Conservation (phyloP, 2,113 vertebrate genomes). For the Vidua macroura region DNA sequence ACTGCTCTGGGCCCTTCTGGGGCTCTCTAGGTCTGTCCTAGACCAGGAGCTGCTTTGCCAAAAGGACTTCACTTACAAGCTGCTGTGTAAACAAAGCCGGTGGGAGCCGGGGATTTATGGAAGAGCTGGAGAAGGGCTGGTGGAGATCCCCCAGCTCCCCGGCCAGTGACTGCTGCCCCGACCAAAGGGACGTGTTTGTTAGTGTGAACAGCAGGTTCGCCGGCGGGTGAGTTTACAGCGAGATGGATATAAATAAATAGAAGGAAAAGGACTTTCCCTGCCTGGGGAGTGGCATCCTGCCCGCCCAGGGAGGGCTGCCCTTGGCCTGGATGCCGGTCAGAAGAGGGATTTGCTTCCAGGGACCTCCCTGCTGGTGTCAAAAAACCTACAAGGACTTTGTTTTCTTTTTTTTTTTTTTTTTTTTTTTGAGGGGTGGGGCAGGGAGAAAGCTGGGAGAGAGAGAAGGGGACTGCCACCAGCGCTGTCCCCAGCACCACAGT, state of each 20-base stretch:
- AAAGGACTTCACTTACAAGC: not conserved
- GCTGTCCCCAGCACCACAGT: not conserved
- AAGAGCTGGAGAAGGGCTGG: not conserved
- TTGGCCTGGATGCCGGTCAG: fast-evolving
- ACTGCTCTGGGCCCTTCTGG: not conserved
- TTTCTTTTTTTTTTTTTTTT: not conserved
- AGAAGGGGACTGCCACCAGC: not conserved
- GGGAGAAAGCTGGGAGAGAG: not conserved
- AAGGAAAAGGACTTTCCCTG: conserved; percentile 23
- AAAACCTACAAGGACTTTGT: not conserved
- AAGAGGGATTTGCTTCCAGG: not conserved
- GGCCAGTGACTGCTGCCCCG: not conserved
- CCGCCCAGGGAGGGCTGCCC: not conserved
- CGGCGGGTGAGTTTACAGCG: not conserved
- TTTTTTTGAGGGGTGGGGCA: not conserved
- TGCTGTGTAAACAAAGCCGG: not conserved
- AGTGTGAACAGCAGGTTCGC: conserved; percentile 4
- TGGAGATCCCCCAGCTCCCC: not conserved
- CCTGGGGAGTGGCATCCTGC: not conserved
- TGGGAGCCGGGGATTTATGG: not conserved
- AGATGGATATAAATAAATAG: conserved; percentile 26
- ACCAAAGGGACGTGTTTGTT: not conserved
- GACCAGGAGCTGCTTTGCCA: not conserved
- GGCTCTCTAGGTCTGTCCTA: not conserved
- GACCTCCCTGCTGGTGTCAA: not conserved